Evolutionary conservation across 2,888 invertebrate genomes (phyloP).

Genomic region (Helleia helle): DNA sequence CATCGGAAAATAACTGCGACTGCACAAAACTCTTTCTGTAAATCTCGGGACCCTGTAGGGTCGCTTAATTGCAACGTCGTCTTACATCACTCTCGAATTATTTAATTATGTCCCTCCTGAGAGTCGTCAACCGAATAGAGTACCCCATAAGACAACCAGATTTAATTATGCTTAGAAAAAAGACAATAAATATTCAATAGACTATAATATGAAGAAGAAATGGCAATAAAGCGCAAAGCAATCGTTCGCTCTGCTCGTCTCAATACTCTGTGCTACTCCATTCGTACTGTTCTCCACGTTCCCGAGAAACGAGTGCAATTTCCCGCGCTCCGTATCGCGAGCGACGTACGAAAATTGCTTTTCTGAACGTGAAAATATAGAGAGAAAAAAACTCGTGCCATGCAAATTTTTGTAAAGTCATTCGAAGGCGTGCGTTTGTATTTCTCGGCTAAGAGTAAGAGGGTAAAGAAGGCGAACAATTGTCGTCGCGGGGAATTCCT

Average conservation of each 20-base stretch:
- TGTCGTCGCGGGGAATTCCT: slow-evolving; percentile 63
- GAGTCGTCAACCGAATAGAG: neutral
- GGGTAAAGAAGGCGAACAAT: slow-evolving; percentile 56
- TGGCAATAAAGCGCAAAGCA: slow-evolving; percentile 55
- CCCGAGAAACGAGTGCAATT: slow-evolving; percentile 62
- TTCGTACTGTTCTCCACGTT: slow-evolving; percentile 51
- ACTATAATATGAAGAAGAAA: slow-evolving; percentile 39
- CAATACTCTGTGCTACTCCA: slow-evolving; percentile 53
- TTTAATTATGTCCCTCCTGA: slow-evolving; percentile 15
- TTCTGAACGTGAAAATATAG: slow-evolving; percentile 63
- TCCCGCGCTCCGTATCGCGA: slow-evolving; percentile 63
- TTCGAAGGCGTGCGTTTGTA: slow-evolving; percentile 71
- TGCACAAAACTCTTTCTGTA: slow-evolving; percentile 36
- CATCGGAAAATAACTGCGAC: slow-evolving; percentile 36
- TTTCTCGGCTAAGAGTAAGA: slow-evolving; percentile 65
- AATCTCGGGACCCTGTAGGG: slow-evolving; percentile 24
- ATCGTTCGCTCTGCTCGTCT: slow-evolving; percentile 47
- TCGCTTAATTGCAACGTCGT: slow-evolving; percentile 23
- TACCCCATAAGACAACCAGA: neutral
- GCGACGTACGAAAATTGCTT: slow-evolving; percentile 72
- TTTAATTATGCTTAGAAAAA: slow-evolving; percentile 5
- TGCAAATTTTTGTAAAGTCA: slow-evolving; percentile 73
- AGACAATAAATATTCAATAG: slow-evolving; percentile 19
- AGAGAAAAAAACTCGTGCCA: slow-evolving; percentile 52
- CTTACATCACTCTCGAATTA: slow-evolving; percentile 21